Evolutionary conservation across 2,888 invertebrate genomes (phyloP), one percentile per base, ranked within the genome.

Genomic region (Melinaea menophilus): DNA sequence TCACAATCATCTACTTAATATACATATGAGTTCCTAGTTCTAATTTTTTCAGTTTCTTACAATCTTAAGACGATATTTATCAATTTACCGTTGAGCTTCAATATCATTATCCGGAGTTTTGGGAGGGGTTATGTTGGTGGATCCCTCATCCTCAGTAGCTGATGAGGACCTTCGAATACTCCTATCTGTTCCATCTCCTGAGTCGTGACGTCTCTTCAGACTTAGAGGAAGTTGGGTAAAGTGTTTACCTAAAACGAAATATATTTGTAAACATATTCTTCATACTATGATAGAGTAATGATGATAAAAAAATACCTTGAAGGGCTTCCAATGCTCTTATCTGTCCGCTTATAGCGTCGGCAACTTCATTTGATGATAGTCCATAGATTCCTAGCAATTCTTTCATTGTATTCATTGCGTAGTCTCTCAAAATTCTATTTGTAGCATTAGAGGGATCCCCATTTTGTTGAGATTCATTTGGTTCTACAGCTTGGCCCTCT

Each of bases 391-490:
- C 94, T 62, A 95, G 86, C 58, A 95, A 84, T 78, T 95, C 95
- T 72, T 95, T 93, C 94, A 95, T 95, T 9, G 95, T 95, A 73
- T 93, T 94, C 89, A 95, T 94, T 3, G 95, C 95, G 79, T 94
- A 95, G 76, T 95, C 95, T 74, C 94, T 92, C 84, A 95, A 91
- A 71, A 93, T 94, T 71, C 92, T 92, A 72, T 92, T 93, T 34
- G 92, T 91, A 67, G 92, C 87, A 68, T 84, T 86, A 48, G 85
- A 82, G 45, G 83, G 79, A 46, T 90, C 89, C 31, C 91, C 89
- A 72, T 91, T 88, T 59, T 85, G 87, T 63, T 85, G 87, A 5
- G 74, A 73, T 55, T 88, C 89, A 65, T 68, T 75, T 31, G 78
- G 75, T 7, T 91, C 76, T 2, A 75, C 75, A 59, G 86, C 88